phyloP scores from a whole-genome alignment of 2,113 vertebrate species.

The Halichoerus grypus region DNA sequence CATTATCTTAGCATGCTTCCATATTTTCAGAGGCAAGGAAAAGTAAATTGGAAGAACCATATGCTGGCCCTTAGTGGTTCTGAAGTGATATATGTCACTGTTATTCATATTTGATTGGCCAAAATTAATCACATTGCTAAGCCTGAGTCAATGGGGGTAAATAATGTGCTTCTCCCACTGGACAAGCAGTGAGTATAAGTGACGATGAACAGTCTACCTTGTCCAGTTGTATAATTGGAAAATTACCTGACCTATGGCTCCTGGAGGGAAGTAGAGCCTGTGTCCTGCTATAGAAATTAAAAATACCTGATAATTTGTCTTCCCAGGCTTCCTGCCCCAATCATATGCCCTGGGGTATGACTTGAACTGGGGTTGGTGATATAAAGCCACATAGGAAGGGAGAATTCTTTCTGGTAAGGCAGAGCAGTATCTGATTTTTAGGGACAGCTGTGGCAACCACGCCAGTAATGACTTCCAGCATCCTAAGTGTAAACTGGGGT shows the following conservation, averaged over 20 bases:
- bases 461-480: not conserved
- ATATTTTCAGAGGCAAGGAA: not conserved
- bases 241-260: not conserved
- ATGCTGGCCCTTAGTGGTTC: not conserved
- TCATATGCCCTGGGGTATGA: not conserved
- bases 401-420: not conserved
- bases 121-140: not conserved
- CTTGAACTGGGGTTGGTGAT: not conserved
- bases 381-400: not conserved
- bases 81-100: not conserved
- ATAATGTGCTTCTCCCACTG: not conserved
- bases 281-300: not conserved
- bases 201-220: not conserved
- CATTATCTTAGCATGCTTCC: not conserved
- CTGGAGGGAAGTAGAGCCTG: not conserved
- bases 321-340: not conserved
- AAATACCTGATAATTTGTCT: not conserved
- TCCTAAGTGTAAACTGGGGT: no score
- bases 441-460: not conserved
- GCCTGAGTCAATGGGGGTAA: not conserved
- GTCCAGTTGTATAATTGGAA: not conserved
- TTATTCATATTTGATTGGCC: not conserved
- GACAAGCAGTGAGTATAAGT: not conserved
- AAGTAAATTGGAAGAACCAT: not conserved
- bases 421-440: not conserved